These are phyloP conservation scores for Leptinotarsa rubiginosa DNA, from an alignment of 2,888 invertebrate genomes.

Conservation along the genomic window DNA sequence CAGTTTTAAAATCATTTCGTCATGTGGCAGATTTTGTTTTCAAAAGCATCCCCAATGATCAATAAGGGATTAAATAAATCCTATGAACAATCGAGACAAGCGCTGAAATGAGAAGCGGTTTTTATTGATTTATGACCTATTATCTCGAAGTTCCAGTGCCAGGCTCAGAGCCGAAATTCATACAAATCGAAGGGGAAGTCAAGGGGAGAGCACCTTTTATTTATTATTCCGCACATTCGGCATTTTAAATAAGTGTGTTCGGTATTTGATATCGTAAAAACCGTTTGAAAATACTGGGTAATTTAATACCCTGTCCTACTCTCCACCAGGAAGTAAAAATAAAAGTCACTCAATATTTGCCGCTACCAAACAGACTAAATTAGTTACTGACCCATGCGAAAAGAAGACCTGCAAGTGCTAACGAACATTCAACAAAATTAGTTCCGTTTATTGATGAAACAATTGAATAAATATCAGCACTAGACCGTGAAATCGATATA, in stretches of 20 bases:
- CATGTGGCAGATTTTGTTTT: not conserved
- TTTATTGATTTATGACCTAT: conserved; percentile 9
- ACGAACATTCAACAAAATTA: conserved; percentile 1
- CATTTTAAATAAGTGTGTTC: too few relatives aligned
- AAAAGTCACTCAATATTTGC: not conserved
- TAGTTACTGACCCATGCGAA: conserved; percentile 3
- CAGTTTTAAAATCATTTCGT: too few relatives aligned
- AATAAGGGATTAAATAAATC: not conserved
- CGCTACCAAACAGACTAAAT: not conserved
- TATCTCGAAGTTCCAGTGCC: conserved; percentile 6
- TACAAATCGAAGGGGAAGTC: not conserved
- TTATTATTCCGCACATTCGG: not conserved
- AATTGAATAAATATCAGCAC: not conserved
- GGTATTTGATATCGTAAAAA: too few relatives aligned
- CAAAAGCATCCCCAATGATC: not conserved
- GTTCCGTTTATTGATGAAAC: not conserved
- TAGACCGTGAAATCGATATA: not conserved
- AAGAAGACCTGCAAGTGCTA: not conserved
- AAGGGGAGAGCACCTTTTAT: not conserved
- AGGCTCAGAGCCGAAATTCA: conserved; percentile 1
- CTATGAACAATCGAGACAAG: not conserved
- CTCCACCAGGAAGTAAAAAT: not conserved
- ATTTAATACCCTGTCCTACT: too few relatives aligned
- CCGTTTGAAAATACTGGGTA: too few relatives aligned
- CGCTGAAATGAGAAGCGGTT: conserved; percentile 10